Evolutionary conservation across 1,140 invertebrate genomes (phyloP).

Genomic region (Probaryconus sp.): DNA sequence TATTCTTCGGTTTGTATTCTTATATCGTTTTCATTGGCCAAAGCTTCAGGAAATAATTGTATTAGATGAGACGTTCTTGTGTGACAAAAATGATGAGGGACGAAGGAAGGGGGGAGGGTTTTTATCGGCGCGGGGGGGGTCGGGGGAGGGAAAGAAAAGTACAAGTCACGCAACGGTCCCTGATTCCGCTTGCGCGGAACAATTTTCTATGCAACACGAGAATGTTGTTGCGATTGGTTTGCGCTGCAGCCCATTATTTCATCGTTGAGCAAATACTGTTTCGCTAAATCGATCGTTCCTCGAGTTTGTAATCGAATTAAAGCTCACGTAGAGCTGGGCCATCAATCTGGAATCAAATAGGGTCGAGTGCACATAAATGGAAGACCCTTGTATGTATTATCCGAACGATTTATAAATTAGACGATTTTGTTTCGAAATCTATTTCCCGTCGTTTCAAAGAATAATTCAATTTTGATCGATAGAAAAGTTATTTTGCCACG

Average conservation of each 20-base stretch:
- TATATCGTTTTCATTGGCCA: slow-evolving; percentile 38
- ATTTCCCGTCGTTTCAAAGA: slow-evolving; percentile 42
- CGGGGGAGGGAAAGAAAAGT: slow-evolving; percentile 23
- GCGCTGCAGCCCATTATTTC: slow-evolving; percentile 58
- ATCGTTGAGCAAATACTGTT: slow-evolving; percentile 62
- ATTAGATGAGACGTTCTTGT: slow-evolving; percentile 42
- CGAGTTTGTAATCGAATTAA: slow-evolving; percentile 63
- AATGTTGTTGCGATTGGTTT: slow-evolving; percentile 50
- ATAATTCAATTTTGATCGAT: slow-evolving; percentile 48
- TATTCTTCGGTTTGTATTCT: slow-evolving; percentile 39
- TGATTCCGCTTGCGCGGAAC: slow-evolving; percentile 33
- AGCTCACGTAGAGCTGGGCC: slow-evolving; percentile 56
- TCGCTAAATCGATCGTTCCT: slow-evolving; percentile 58
- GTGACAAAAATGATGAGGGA: slow-evolving; percentile 45
- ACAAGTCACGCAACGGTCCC: slow-evolving; percentile 44
- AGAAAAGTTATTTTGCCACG: slow-evolving; percentile 27
- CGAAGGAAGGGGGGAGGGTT: background rate
- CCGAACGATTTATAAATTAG: slow-evolving; percentile 59
- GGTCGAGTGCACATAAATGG: slow-evolving; percentile 63
- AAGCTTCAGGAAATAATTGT: slow-evolving; percentile 45
- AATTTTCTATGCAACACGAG: slow-evolving; percentile 35
- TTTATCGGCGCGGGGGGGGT: background rate
- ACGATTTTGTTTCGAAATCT: slow-evolving; percentile 34
- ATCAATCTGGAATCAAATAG: slow-evolving; percentile 63
- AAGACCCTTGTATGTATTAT: slow-evolving; percentile 63